Percentiles rank a stretch among this genome's conserved stretches.
Evolutionary conservation across 2,797 vertebrate genomes (phyloP).

Genomic region (Limnodromus scolopaceus): DNA sequence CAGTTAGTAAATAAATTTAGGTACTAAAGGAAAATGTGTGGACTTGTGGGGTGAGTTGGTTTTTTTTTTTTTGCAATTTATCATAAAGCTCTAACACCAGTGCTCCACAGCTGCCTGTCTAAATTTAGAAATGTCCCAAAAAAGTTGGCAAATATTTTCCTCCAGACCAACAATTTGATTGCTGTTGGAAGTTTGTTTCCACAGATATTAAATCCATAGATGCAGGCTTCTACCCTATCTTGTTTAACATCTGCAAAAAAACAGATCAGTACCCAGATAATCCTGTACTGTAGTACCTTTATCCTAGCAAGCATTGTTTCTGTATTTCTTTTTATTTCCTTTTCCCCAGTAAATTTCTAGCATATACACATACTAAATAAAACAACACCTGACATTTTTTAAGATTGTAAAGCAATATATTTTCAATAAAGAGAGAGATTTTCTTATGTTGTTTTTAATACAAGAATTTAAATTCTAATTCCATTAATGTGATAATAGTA

Average conservation of each 20-base stretch:
- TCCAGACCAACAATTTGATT: background rate
- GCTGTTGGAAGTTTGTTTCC: background rate
- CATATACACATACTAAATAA: background rate
- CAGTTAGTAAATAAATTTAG: background rate
- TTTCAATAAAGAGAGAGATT: background rate
- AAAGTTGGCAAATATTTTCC: background rate
- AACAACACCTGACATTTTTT: background rate
- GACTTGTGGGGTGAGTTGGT: accelerated
- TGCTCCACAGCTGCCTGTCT: background rate
- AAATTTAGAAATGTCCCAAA: background rate
- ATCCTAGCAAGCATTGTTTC: background rate
- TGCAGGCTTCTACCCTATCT: background rate
- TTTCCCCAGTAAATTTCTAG: background rate
- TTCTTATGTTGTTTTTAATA: background rate
- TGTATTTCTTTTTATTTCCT: background rate
- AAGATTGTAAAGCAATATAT: background rate
- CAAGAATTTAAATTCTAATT: background rate
- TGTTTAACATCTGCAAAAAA: background rate
- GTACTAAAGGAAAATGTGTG: background rate
- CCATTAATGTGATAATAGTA: background rate
- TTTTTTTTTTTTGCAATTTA: background rate
- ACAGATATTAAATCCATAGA: background rate
- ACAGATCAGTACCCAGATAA: background rate
- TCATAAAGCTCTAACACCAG: background rate
- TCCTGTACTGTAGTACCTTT: background rate